Evolutionary conservation across 2,113 vertebrate species (phyloP).

Genomic region (Vulpes lagopus): DNA sequence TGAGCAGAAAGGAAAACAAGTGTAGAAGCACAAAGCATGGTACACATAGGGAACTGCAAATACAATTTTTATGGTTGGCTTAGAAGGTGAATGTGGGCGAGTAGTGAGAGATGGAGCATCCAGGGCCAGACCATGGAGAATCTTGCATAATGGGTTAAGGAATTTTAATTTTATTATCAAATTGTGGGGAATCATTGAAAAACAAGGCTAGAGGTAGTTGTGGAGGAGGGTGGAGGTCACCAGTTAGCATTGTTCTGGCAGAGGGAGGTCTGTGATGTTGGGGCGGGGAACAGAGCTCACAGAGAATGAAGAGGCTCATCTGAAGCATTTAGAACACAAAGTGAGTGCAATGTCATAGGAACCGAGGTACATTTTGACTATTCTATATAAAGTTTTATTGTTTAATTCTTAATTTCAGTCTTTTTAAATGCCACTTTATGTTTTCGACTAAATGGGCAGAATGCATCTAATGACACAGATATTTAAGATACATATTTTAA

Average conservation of each 20-base stretch:
- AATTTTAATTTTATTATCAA: background rate
- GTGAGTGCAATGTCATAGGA: background rate
- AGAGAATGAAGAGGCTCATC: background rate
- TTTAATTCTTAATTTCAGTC: background rate
- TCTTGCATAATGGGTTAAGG: background rate
- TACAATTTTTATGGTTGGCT: background rate
- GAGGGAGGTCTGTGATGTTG: background rate
- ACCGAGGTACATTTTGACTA: background rate
- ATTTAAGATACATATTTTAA: constrained; percentile 12
- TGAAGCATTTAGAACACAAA: background rate
- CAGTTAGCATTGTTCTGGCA: background rate
- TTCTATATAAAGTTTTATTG: background rate
- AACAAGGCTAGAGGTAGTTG: background rate
- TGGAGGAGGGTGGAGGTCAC: too few relatives aligned
- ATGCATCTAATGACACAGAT: background rate
- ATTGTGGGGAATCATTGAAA: background rate
- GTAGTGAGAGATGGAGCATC: background rate
- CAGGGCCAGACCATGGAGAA: background rate
- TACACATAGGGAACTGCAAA: too few relatives aligned
- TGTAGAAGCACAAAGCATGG: background rate
- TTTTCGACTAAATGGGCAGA: background rate
- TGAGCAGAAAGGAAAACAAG: background rate
- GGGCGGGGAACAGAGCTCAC: background rate
- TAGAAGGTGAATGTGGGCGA: background rate
- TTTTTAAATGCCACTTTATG: constrained; percentile 31